Base-by-base conservation (phyloP, 2,888 invertebrate species). In the Scaptomyza reducta region DNA sequence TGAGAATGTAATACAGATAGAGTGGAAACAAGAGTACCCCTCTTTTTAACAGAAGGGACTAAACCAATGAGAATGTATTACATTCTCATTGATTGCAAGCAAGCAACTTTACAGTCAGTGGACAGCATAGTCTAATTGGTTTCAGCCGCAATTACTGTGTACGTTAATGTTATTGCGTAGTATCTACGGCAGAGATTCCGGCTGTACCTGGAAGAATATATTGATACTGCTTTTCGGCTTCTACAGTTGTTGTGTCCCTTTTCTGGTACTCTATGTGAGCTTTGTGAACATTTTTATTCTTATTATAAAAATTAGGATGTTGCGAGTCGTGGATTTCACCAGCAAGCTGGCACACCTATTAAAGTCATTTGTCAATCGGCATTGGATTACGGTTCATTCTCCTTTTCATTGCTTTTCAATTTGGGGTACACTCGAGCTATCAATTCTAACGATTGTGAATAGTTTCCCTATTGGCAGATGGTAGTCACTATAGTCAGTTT, bases 401-500 rank as follows among this genome's bases (percentile, higher is more conserved):
- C n/a, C 16, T 88, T 4, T 50, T 58, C 27, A 77, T 85, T 86
- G 6, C 77, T 77, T 3, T 75, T 87, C 6, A 90, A 90, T 38
- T 90, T 90, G 90, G 70, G 69, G 0, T 87, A 83, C 31, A 81
- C 89, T 4, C 67, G 64, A 22, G 14, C 53, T 0, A 1, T 55
- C 1, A 56, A 56, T 45, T 50, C 61, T 2, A 10, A 62, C 1
- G 72, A 83, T 41, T 73, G 67, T 22, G 0, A 6, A 2, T 9
- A 25, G 25, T 79, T 65, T 47, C 68, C 44, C 3, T 64, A 50
- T 25, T 44, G 89, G 0, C 61, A 91, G 91, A 79, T 90, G 70
- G 49, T 89, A 10, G 56, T 90, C 9, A 82, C 88, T 3, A 74
- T 90, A 31, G 62, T 76, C 0, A 88, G 84, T 1, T 91, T 88